Evolutionary conservation across 1,140 invertebrate species (phyloP).

Genomic region (Procambarus virginalis): DNA sequence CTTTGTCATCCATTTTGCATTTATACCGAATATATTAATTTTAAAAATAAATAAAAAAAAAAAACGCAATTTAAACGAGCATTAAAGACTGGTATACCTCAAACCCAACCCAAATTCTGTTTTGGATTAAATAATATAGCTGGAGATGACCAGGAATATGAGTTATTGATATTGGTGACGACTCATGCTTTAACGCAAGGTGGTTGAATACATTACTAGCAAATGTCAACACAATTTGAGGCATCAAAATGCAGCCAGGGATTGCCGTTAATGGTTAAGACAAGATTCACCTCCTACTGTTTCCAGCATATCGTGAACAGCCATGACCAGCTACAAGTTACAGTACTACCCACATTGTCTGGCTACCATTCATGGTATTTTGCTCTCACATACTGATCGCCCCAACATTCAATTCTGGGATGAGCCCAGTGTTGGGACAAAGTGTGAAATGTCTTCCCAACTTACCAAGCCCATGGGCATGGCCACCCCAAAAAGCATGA

Average conservation of each 20-base stretch:
- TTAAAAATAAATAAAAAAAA: too few relatives aligned
- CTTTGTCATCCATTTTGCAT: too few relatives aligned
- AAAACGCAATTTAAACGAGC: too few relatives aligned
- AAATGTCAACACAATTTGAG: neutral
- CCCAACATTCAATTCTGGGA: constrained; percentile 29
- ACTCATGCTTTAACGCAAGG: neutral
- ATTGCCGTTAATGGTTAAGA: constrained; percentile 14
- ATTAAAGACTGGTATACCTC: too few relatives aligned
- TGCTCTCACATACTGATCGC: constrained; percentile 1
- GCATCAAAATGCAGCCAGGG: neutral
- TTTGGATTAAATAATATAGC: neutral
- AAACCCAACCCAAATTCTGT: neutral
- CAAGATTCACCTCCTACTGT: constrained; percentile 16
- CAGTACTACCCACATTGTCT: constrained; percentile 19
- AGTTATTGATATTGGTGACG: neutral
- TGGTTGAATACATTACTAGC: neutral
- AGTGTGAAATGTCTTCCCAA: constrained; percentile 62
- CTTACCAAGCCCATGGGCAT: constrained; percentile 67
- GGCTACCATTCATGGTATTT: constrained; percentile 17
- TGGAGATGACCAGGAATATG: neutral
- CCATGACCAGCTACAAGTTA: constrained; percentile 45
- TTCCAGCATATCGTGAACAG: constrained; percentile 33
- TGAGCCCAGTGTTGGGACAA: constrained; percentile 15
- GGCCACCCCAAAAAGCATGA: constrained; percentile 65
- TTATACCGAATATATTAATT: too few relatives aligned